Percentiles rank a stretch among this genome's conserved stretches.
Conservation (phyloP, 2,113 vertebrate species). For the Dicrurus megarhynchus region DNA sequence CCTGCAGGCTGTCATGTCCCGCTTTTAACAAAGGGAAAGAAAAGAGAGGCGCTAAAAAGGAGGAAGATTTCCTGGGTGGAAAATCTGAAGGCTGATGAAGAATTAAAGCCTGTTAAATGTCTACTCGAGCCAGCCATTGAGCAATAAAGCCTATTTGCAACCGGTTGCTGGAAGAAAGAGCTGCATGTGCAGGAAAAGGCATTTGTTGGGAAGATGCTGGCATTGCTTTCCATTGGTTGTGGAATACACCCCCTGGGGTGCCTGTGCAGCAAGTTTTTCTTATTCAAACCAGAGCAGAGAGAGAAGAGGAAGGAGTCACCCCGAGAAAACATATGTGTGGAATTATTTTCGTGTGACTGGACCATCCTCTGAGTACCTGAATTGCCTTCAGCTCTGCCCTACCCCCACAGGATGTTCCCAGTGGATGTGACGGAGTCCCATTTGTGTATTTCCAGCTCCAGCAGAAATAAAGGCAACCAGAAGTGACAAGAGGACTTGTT, state of each 20-base stretch:
- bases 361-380: not conserved
- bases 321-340: not conserved
- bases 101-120: slow-evolving; percentile 54
- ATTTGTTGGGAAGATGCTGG: slow-evolving; percentile 21
- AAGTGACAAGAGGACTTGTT: not conserved
- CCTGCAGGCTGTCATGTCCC: slow-evolving; percentile 34
- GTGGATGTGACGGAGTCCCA: no score
- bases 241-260: not conserved
- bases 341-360: not conserved
- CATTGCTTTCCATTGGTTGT: not conserved
- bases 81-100: slow-evolving; percentile 51
- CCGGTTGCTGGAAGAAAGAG: not conserved
- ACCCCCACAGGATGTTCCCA: not conserved
- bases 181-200: not conserved
- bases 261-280: not conserved
- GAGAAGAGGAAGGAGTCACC: not conserved
- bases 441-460: not conserved
- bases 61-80: slow-evolving; percentile 30
- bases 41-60: not conserved
- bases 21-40: slow-evolving; percentile 30
- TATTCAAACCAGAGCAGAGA: not conserved
- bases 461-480: not conserved
- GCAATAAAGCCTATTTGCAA: slow-evolving; percentile 45
- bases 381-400: not conserved
- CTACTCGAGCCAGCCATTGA: not conserved